Evolutionary conservation across 2,113 vertebrate species (phyloP).

Genomic region (Lepisosteus oculatus): DNA sequence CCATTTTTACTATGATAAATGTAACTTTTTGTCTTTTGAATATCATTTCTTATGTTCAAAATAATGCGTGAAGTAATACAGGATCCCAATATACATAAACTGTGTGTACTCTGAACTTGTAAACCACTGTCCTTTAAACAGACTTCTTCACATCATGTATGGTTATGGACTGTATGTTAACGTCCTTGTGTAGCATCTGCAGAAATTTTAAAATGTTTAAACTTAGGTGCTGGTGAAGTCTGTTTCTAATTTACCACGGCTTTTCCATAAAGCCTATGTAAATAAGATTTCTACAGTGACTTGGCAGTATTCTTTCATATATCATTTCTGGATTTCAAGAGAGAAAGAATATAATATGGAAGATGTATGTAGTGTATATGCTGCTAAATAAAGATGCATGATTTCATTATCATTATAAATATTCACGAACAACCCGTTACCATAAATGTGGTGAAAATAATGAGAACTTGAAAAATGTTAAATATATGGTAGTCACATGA

Average conservation of each 20-base stretch:
- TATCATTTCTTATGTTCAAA: too few relatives aligned
- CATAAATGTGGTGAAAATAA: slow-evolving; percentile 17
- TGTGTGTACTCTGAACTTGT: too few relatives aligned
- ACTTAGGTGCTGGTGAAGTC: too few relatives aligned
- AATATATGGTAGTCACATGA: background rate
- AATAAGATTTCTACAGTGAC: slow-evolving; percentile 33
- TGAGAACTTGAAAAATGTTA: background rate
- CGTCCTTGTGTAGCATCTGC: slow-evolving; percentile 43
- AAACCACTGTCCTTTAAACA: too few relatives aligned
- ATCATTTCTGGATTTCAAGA: slow-evolving; percentile 5
- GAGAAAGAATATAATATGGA: background rate
- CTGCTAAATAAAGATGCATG: slow-evolving; percentile 10
- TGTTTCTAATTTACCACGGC: slow-evolving; percentile 52
- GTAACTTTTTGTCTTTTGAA: too few relatives aligned
- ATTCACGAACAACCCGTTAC: slow-evolving; percentile 21
- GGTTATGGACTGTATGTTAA: too few relatives aligned
- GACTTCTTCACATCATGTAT: too few relatives aligned
- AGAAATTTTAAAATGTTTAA: slow-evolving; percentile 40
- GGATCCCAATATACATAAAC: too few relatives aligned
- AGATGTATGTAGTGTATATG: slow-evolving; percentile 41
- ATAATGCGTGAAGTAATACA: too few relatives aligned
- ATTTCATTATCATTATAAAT: slow-evolving; percentile 23
- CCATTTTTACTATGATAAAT: too few relatives aligned
- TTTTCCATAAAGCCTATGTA: slow-evolving; percentile 30
- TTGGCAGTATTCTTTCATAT: slow-evolving; percentile 18